Percentiles rank a stretch among this genome's conserved stretches.
Conservation (phyloP, 2,888 invertebrate genomes). For the Meiosimyza decipiens region DNA sequence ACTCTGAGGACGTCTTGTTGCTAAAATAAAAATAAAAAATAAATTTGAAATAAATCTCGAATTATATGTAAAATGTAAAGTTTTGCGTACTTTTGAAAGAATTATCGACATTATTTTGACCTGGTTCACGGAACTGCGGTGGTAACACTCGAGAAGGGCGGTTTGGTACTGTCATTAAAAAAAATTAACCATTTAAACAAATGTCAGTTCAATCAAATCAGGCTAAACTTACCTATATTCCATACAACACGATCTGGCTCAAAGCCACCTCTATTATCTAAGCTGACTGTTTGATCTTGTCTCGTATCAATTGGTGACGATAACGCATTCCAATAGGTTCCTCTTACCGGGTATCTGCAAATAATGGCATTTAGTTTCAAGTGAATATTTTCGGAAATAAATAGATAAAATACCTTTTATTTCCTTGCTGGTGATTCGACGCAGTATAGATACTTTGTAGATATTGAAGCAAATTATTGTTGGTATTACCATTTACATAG, state of each 20-base stretch:
- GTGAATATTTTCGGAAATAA: neutral
- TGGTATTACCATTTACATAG: slow-evolving; percentile 20
- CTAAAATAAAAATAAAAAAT: too few species aligned
- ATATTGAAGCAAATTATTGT: neutral
- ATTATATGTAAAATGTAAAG: too few species aligned
- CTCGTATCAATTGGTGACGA: slow-evolving; percentile 18
- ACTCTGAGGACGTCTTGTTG: too few species aligned
- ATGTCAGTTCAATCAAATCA: too few species aligned
- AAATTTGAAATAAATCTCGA: too few species aligned
- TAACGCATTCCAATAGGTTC: slow-evolving; percentile 37
- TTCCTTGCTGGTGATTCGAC: slow-evolving; percentile 4
- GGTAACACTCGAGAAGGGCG: slow-evolving; percentile 17
- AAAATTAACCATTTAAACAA: neutral
- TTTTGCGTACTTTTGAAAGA: too few species aligned
- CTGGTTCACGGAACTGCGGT: too few species aligned
- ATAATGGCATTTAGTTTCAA: neutral
- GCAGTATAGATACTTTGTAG: slow-evolving; percentile 1
- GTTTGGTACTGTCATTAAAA: slow-evolving; percentile 32
- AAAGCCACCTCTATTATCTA: slow-evolving; percentile 43
- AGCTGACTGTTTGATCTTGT: neutral
- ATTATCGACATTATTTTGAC: too few species aligned
- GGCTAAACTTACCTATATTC: slow-evolving; percentile 9
- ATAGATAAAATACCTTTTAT: too few species aligned
- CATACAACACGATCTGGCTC: slow-evolving; percentile 50
- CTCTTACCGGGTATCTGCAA: slow-evolving; percentile 42